Base-by-base conservation (phyloP, 2,888 invertebrate species). In the Polymixis flavicincta region DNA sequence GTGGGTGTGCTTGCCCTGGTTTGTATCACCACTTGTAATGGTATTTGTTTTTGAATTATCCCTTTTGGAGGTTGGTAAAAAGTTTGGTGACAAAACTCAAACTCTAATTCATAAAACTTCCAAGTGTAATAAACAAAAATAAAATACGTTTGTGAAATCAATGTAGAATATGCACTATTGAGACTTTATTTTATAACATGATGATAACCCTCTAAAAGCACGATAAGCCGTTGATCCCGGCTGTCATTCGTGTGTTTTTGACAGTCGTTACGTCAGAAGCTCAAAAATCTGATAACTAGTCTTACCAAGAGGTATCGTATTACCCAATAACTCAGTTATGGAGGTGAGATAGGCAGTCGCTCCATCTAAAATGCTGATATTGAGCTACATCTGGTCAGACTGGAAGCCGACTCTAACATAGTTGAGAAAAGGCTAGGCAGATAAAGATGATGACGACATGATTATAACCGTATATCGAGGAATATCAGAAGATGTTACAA, bases 1-100 rank as follows among this genome's bases (percentile, higher is more conserved):
- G 83, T 83, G 78, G 86, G 65, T 86, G 66, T 81, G 85, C 76
- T 70, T 67, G 76, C 70, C 55, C 37, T 42, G 22, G 59, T 64
- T 32, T 42, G 61, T 71, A 64, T 65, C 68, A 57, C 63, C 68
- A 82, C 66, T 69, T 25, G 60, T 59, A 48, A 75, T 66, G 55
- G 65, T 80, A 48, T 80, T 77, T 87, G 59, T 74, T 65, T 80
- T 78, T 71, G 50, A 69, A 74, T 55, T 32, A 37, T 71, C 22
- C 28, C 64, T 73, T 63, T 48, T 48, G 6, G 7, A n/a, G 11
- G 14, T 25, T 17, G 32, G 17, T 17, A 11, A 14, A 52, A 52
- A n/a, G 6, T n/a, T 9, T 22, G 17, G 6, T n/a, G 6, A 22
- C 3, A 66, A 48, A 48, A 17, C 28, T 28, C 8, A 48, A 5